These are phyloP conservation scores for Morpho deidamia DNA, from an alignment of 2,888 invertebrate species.

Conservation along the genomic window DNA sequence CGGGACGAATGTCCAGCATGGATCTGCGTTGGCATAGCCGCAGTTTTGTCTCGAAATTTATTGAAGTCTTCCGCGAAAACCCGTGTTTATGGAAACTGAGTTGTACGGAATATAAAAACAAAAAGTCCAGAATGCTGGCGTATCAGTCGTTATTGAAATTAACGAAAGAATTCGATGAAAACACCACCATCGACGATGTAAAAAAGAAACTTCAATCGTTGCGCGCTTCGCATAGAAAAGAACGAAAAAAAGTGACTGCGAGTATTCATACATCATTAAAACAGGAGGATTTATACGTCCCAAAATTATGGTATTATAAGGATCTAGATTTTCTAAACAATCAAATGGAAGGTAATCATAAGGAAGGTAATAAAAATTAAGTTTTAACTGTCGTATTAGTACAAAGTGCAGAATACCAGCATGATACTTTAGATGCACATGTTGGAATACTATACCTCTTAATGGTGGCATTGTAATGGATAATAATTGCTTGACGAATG, in stretches of 20 bases:
- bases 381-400: background rate
- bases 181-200: background rate
- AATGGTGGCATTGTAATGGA: too few species aligned
- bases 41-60: background rate
- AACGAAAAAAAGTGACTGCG: background rate
- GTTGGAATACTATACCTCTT: too few species aligned
- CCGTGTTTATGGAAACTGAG: background rate
- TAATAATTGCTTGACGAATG: too few species aligned
- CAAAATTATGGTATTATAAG: slow-evolving; percentile 2
- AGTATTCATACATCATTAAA: background rate
- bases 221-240: background rate
- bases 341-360: background rate
- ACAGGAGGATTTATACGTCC: background rate
- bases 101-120: background rate
- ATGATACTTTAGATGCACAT: too few species aligned
- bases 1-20: background rate
- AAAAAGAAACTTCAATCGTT: background rate
- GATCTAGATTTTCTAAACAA: background rate
- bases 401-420: too few species aligned
- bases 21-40: background rate
- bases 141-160: background rate
- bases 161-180: background rate
- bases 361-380: too few species aligned
- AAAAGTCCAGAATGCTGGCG: background rate
- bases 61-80: background rate